A percentile compares a stretch with the other conserved stretches of the same genome.
phyloP scores from a whole-genome alignment of 2,113 vertebrate species.

The Saguinus midas region DNA sequence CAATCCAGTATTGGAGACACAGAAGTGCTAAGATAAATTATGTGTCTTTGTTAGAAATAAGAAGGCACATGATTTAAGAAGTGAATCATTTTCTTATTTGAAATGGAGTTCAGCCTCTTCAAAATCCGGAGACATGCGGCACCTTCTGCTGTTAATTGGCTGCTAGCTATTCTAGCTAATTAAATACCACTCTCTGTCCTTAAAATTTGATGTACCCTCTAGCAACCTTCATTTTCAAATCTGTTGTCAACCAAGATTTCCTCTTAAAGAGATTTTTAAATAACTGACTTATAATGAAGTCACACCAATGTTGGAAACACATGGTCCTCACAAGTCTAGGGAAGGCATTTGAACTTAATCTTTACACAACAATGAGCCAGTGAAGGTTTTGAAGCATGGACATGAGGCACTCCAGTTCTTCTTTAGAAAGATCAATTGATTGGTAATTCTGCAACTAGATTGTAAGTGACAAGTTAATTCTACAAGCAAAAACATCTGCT shows the following conservation, averaged over 20 bases:
- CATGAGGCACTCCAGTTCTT: background rate
- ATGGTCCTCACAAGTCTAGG: background rate
- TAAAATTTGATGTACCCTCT: constrained; percentile 1
- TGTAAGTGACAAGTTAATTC: background rate
- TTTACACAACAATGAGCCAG: background rate
- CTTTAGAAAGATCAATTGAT: background rate
- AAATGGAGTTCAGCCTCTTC: background rate
- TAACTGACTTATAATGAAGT: background rate
- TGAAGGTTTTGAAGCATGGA: background rate
- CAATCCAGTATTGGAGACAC: background rate
- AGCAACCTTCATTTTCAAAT: background rate
- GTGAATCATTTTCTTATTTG: background rate
- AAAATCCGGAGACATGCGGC: background rate
- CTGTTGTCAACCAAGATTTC: background rate
- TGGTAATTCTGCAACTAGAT: background rate
- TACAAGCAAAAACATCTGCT: background rate
- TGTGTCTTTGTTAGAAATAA: background rate
- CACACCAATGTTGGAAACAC: background rate
- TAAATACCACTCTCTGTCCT: constrained; percentile 8
- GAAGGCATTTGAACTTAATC: background rate
- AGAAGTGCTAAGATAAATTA: background rate
- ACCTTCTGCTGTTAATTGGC: constrained; percentile 12
- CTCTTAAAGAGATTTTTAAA: background rate
- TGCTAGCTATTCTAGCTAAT: background rate
- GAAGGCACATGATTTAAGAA: background rate